Evolutionary conservation across 2,113 vertebrate species (phyloP), one percentile per base, ranked within the genome.

Genomic region (Catharus minimus): DNA sequence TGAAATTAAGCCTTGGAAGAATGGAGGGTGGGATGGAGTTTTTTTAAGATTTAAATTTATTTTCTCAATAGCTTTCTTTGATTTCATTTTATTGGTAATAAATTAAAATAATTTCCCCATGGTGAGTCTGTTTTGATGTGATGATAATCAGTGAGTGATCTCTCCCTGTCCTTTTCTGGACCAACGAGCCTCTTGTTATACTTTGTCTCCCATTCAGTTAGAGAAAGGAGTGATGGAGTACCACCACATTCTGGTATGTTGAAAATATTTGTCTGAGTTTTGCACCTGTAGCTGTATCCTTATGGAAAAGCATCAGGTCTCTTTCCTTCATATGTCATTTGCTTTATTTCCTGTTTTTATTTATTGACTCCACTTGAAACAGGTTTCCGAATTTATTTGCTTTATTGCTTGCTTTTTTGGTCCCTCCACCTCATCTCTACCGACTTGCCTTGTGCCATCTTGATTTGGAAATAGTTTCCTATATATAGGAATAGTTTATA

Each of bases 251-350:
- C 64, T 50, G 46, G 3, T 32, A 43, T 20, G 10, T 11, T 50
- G 27, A 36, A 86, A 81, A 69, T 41, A 74, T 38, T 83, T 62
- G 36, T 66, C 38, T 55, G 41, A 26, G 36, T 57, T 90, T 92
- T 86, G 56, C 26, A 73, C 47, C 67, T 76, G 41, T 56, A 72
- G 30, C 36, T 78, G 32, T 67, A 58, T 65, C 57, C 52, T 74
- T 66, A 10, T 50, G 68, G 68, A 61, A 90, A 69, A 80, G 12
- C 20, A 15, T 38, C 24, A 41, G 5, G 9, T 46, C 33, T 86
- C 50, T 73, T 71, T 62, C 56, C 47, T 39, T 68, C 2, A 0
- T 15, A 18, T 33, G 21, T 50, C 7, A 33, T 78, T 73, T 74
- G 15, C 43, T 62, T 66, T 65, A 27, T 68, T 76, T 83, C 22